Evolutionary conservation across 1,140 invertebrate genomes (phyloP), one percentile per base, ranked within the genome.

Genomic region (Oncopodura yosiiana): DNA sequence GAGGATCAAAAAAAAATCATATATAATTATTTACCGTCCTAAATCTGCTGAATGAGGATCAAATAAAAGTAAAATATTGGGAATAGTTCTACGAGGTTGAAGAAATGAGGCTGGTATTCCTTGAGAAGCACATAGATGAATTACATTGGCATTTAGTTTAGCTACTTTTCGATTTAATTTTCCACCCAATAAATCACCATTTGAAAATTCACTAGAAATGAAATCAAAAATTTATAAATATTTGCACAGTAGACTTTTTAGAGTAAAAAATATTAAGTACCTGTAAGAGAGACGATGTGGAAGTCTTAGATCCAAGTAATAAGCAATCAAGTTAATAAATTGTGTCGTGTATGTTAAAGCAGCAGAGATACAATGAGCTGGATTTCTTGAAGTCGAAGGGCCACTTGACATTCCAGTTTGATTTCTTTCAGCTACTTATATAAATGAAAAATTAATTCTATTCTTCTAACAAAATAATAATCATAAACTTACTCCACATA

Each of bases 261-360:
- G 12, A 6, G 16, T 6, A 43, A 38, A 26, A 46, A 41, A 58
- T 53, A 56, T 42, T 37, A 37, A 38, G 32, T 65, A 86, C 84
- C 80, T 83, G 68, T 86, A 86, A 55, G 77, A 73, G 61, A 87
- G 73, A 69, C 81, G 80, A 63, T 82, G 80, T 29, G 86, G 87
- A 66, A 89, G 71, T 64, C 78, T 72, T 42, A 85, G 74, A 70
- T 87, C 82, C 34, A 90, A 73, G 67, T 83, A 83, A 72, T 80
- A 84, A 27, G 86, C 81, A 48, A 89, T 70, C 59, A 87, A 74
- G 67, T 81, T 80, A n/a, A 85, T 76, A 56, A 91, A 72, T 73
- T 93, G 87, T 50, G 85, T 81, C 16, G 81, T 81, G 68, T 88
- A 87, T 42, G 81, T 81, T 27, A 91, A 75, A 41, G 82, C 87